Conservation (phyloP, 2,113 vertebrate genomes). For the Dasyornis broadbenti region DNA sequence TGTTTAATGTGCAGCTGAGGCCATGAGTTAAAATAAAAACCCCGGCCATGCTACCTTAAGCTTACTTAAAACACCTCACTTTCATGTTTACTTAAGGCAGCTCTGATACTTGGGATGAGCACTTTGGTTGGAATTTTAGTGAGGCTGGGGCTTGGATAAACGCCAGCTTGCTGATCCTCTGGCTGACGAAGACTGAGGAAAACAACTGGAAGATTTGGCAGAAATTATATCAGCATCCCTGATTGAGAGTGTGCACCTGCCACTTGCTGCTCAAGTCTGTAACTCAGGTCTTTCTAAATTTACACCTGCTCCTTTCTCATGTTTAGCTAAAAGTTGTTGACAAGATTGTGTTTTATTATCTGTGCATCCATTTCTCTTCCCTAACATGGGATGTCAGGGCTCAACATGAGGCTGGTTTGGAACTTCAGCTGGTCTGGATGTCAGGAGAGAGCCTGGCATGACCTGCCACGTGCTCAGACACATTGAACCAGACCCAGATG, state of each 20-base stretch:
- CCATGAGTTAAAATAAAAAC: not conserved
- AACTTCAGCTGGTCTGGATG: not conserved
- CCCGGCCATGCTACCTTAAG: not conserved
- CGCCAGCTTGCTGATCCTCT: not conserved
- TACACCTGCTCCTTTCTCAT: not conserved
- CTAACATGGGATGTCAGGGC: not conserved
- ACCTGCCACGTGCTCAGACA: not conserved
- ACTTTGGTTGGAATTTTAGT: not conserved
- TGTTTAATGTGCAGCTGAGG: not conserved
- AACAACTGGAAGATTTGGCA: constrained; percentile 46
- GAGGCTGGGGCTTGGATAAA: not conserved
- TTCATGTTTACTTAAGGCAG: not conserved
- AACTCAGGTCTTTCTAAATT: constrained; percentile 28
- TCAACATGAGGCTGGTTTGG: not conserved
- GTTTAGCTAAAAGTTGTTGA: constrained; percentile 13
- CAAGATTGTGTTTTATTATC: not conserved
- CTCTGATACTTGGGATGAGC: not conserved
- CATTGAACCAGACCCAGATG: not conserved
- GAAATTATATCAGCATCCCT: not conserved
- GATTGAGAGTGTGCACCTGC: constrained; percentile 33
- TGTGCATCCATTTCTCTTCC: not conserved
- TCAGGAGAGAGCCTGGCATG: not conserved
- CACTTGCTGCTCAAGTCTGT: not conserved
- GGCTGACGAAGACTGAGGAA: constrained; percentile 22
- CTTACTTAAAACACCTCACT: not conserved